phyloP scores from a whole-genome alignment of 30 jellyfish, hydroid and myxozoan genomes.

The Aurelia coerulea region DNA sequence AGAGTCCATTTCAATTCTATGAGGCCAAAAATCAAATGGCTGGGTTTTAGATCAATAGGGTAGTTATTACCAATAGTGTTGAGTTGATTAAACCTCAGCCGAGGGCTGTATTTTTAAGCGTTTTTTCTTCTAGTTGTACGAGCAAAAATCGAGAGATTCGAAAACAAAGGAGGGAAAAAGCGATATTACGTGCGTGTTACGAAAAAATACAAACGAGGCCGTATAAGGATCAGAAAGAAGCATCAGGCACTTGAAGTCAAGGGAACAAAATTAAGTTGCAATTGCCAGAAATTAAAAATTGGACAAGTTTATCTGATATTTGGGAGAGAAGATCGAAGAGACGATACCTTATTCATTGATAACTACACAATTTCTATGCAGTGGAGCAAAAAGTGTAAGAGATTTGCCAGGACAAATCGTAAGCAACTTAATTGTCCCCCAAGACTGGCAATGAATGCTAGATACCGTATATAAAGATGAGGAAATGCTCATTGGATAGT shows the following conservation, averaged over 20 bases:
- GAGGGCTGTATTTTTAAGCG: too few species aligned
- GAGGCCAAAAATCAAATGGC: too few species aligned
- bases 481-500: not conserved
- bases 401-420: slow-evolving; percentile 74
- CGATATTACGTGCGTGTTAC: slow-evolving; percentile 66
- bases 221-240: slow-evolving; percentile 67
- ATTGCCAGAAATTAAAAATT: slow-evolving; percentile 60
- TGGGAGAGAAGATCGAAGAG: slow-evolving; percentile 86
- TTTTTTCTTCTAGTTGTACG: slow-evolving; percentile 63
- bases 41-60: too few species aligned
- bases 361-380: slow-evolving; percentile 75
- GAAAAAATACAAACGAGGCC: slow-evolving; percentile 79
- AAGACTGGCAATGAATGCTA: slow-evolving; percentile 70
- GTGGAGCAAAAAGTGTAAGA: slow-evolving; percentile 80
- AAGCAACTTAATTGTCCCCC: slow-evolving; percentile 82
- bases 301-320: slow-evolving; percentile 75
- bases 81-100: too few species aligned
- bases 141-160: slow-evolving; percentile 75
- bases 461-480: slow-evolving; percentile 18
- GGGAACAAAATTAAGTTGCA: slow-evolving; percentile 75
- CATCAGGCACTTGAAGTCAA: slow-evolving; percentile 73
- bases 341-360: slow-evolving; percentile 74
- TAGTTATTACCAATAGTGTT: too few species aligned
- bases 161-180: slow-evolving; percentile 61
- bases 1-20: too few species aligned